Percentiles rank a stretch among this genome's conserved stretches.
Evolutionary conservation across 1,140 invertebrate species (phyloP).

Genomic region (roundworm (Caenorhabditis elegans)): WBcel235 BX284602.5:11803001-11803500

Average conservation of each 20-base stretch:
- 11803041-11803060: slow-evolving; percentile 46
- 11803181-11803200: no score
- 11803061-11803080: not conserved
- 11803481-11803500: slow-evolving; percentile 40
- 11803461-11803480: slow-evolving; percentile 15
- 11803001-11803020: slow-evolving; percentile 50
- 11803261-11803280: slow-evolving; percentile 37
- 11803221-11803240: slow-evolving; percentile 44
- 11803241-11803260: slow-evolving; percentile 42
- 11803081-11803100: no score
- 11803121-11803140: no score
- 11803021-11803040: slow-evolving; percentile 47
- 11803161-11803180: no score
- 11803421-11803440: slow-evolving; percentile 50
- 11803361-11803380: slow-evolving; percentile 26
- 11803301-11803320: slow-evolving; percentile 48
- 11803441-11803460: slow-evolving; percentile 23
- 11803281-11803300: slow-evolving; percentile 49
- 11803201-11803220: no score
- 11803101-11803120: no score
- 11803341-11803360: slow-evolving; percentile 41
- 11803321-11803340: slow-evolving; percentile 46
- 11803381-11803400: not conserved
- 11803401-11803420: slow-evolving; percentile 42
- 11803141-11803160: no score